Conservation (phyloP, 1,140 invertebrate species). For the Notospermus geniculatus region DNA sequence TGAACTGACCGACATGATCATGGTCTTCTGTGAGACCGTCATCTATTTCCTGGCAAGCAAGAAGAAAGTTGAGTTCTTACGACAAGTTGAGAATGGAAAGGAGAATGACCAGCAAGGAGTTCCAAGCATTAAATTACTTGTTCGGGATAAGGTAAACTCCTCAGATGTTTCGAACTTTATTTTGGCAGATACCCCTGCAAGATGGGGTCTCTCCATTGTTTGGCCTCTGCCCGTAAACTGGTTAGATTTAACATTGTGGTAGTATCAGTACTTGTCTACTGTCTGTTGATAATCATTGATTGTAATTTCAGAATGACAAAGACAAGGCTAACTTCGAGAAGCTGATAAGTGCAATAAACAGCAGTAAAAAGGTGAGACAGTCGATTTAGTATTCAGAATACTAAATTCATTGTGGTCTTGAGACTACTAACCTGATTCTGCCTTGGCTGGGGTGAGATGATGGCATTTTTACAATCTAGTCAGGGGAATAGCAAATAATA, state of each 20-base stretch:
- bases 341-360: conserved; percentile 80
- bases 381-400: no score
- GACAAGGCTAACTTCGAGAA: conserved; percentile 92
- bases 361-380: conserved; percentile 69
- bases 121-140: conserved; percentile 82
- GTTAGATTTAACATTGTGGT: not conserved
- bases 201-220: no score
- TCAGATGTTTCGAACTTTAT: no score
- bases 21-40: conserved; percentile 79
- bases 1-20: conserved; percentile 92
- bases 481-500: no score
- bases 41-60: conserved; percentile 93
- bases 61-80: conserved; percentile 96
- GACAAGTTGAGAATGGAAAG: conserved; percentile 84
- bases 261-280: not conserved
- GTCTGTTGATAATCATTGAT: conserved; percentile 9
- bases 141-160: conserved; percentile 80
- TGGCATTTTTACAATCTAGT: no score
- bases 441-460: no score
- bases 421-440: no score
- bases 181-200: no score
- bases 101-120: conserved; percentile 66
- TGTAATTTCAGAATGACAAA: conserved; percentile 85
- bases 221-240: no score
- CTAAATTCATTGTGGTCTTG: no score